A percentile compares a stretch with the other conserved stretches of the same genome.
These are phyloP conservation scores for Phorcus lineatus DNA, from an alignment of 2,888 invertebrate species.

Conservation along the genomic window DNA sequence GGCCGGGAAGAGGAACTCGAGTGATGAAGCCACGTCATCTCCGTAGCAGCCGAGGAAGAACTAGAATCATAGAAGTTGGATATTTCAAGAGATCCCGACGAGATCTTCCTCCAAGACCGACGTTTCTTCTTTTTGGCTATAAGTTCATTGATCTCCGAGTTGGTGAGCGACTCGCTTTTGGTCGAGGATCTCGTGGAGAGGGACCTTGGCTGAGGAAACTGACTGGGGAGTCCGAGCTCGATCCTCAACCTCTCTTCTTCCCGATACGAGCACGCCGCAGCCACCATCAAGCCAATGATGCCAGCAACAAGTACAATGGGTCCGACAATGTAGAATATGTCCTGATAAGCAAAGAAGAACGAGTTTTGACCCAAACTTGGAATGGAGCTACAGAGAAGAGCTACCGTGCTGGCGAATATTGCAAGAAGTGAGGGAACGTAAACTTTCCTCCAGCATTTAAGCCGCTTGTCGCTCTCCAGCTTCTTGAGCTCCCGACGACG, in stretches of 20 bases:
- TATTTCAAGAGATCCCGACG: neutral
- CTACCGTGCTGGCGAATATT: slow-evolving; percentile 32
- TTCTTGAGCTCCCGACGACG: slow-evolving; percentile 14
- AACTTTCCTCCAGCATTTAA: slow-evolving; percentile 34
- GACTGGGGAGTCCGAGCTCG: slow-evolving; percentile 17
- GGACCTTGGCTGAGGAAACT: neutral
- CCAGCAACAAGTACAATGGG: slow-evolving; percentile 32
- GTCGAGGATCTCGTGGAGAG: neutral
- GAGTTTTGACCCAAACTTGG: slow-evolving; percentile 36
- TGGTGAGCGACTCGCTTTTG: neutral
- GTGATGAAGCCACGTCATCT: slow-evolving; percentile 4
- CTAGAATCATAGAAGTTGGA: slow-evolving; percentile 9
- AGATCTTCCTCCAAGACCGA: neutral
- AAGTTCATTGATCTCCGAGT: neutral
- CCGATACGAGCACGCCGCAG: slow-evolving; percentile 34
- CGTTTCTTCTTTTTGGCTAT: neutral
- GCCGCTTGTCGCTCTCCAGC: slow-evolving; percentile 24
- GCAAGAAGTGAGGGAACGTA: slow-evolving; percentile 39
- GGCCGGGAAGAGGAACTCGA: neutral
- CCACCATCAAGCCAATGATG: slow-evolving; percentile 35
- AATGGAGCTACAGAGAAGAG: slow-evolving; percentile 39
- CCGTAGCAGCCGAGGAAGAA: neutral
- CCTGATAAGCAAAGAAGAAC: slow-evolving; percentile 34
- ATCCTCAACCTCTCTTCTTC: slow-evolving; percentile 29
- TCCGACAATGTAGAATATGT: slow-evolving; percentile 35